Evolutionary conservation across 2,888 invertebrate genomes (phyloP).

Genomic region (Drosophila kambysellisi): DNA sequence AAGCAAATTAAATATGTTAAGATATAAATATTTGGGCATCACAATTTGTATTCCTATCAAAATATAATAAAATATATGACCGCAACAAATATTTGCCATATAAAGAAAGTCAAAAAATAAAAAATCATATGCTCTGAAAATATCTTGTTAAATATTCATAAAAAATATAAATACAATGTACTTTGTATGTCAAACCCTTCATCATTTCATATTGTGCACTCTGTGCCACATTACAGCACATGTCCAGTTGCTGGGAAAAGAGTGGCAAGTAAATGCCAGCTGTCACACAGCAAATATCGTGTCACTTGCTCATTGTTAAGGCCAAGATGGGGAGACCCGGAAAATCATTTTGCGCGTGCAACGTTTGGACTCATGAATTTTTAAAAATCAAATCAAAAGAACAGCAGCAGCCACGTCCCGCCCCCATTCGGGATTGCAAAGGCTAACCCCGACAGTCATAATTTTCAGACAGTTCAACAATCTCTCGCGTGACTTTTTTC

Average conservation of each 20-base stretch:
- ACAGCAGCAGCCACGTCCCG: conserved; percentile 33
- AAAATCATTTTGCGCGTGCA: conserved; percentile 50
- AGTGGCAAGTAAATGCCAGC: conserved; percentile 15
- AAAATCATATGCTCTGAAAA: not conserved
- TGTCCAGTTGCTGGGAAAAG: conserved; percentile 6
- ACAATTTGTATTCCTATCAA: no score
- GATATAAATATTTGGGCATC: not conserved
- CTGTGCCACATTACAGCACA: not conserved
- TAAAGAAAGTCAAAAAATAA: not conserved
- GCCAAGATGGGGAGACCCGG: not conserved
- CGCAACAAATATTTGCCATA: not conserved
- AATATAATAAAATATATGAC: not conserved
- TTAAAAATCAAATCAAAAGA: conserved; percentile 68
- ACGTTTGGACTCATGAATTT: conserved; percentile 70
- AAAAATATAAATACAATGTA: not conserved
- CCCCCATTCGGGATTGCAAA: conserved; percentile 1
- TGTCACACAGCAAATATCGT: conserved; percentile 28
- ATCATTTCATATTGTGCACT: conserved; percentile 28
- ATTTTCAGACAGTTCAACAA: conserved; percentile 71
- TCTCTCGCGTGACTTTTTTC: conserved; percentile 71
- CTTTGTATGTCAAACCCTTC: conserved; percentile 1
- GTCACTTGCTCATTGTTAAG: conserved; percentile 31
- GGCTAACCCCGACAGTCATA: conserved; percentile 56
- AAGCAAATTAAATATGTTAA: not conserved
- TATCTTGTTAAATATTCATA: conserved; percentile 6